Evolutionary conservation across 2,113 vertebrate species (phyloP), one percentile per base, ranked within the genome.

Genomic region (Gallinago media): DNA sequence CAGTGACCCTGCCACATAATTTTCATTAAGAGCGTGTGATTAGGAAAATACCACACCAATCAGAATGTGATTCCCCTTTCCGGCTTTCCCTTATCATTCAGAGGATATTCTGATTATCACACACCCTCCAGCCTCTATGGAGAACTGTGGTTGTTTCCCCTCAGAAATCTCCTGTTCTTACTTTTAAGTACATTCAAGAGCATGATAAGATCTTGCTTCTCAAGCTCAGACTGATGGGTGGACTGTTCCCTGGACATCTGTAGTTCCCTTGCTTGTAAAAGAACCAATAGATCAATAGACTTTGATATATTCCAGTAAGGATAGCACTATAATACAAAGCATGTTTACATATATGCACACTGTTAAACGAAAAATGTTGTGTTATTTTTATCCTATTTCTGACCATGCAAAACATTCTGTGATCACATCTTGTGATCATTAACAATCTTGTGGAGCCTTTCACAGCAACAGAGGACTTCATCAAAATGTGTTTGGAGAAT

Each of bases 1-100:
- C 80, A 62, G 36, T 89, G 82, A 94, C 91, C 79, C 88, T 74
- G 78, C 75, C 85, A 68, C 85, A 80, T 71, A 52, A 93, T 94
- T 96, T 97, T 97, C 89, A 94, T 95, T 91, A 72, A 71, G 65
- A 78, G 47, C n/a, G 42, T 12, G 44, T 91, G 93, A 95, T 89
- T 94, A 92, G 87, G 92, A 95, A 96, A 97, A 95, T 66, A 94
- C 73, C 27, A 49, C 47, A 83, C 56, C 73, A 85, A 49, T 4
- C 58, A 67, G 49, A 77, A 93, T 6, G 18, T 67, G 84, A 82
- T 89, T 85, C 50, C 50, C 56, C 42, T 77, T 85, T 89, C 76
- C 0, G 2, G 67, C 5, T 85, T 87, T 58, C 47, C 70, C 42
- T 56, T 47, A 36, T 63, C 65, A 66, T 68, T 85, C 56, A 49